A percentile compares a stretch with the other conserved stretches of the same genome.
Evolutionary conservation across 2,797 vertebrate genomes (phyloP).

Genomic region (Phataginus tetradactyla): DNA sequence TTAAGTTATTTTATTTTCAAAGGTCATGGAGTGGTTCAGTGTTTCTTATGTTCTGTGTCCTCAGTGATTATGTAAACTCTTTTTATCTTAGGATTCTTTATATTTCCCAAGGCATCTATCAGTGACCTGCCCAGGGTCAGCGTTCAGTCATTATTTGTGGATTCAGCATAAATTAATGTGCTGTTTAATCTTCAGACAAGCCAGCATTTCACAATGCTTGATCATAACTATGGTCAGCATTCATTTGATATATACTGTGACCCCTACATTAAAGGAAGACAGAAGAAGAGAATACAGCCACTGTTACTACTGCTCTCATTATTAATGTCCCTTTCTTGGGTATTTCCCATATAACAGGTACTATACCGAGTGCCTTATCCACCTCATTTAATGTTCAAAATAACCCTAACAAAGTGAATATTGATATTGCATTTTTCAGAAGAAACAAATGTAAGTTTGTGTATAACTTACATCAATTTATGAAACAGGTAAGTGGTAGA

Average conservation of each 20-base stretch:
- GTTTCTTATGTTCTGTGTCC: neutral
- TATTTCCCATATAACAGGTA: accelerated
- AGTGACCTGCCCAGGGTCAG: neutral
- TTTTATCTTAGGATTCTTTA: neutral
- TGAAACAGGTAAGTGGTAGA: neutral
- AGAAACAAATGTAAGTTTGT: neutral
- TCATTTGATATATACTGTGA: neutral
- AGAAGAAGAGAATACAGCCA: neutral
- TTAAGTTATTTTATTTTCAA: neutral
- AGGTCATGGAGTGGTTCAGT: neutral
- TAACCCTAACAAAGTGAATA: neutral
- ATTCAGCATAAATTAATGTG: neutral
- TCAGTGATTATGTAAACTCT: neutral
- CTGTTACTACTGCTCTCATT: neutral
- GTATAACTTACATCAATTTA: neutral
- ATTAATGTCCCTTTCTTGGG: neutral
- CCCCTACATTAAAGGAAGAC: neutral
- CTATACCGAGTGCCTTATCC: neutral
- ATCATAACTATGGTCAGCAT: neutral
- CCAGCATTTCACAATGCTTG: neutral
- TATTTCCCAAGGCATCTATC: neutral
- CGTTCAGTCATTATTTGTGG: neutral
- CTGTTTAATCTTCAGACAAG: neutral
- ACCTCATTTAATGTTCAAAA: neutral
- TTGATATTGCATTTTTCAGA: neutral